Conservation (phyloP, 2,797 vertebrate genomes). For the Acrossocheilus wenchowensis region DNA sequence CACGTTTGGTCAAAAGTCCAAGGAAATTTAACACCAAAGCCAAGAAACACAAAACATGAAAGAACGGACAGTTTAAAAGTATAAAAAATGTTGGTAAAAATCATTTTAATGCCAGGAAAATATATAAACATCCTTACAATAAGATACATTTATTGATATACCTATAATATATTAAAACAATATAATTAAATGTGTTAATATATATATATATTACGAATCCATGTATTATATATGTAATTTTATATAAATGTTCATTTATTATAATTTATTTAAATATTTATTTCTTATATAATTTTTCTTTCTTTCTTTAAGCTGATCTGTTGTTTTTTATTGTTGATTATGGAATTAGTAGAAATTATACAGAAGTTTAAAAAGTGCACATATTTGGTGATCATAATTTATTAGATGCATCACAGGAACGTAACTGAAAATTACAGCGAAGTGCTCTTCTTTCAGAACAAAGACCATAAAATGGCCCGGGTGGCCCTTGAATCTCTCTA, state of each 20-base stretch:
- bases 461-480: slow-evolving; percentile 98
- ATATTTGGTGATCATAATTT: slow-evolving; percentile 7
- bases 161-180: too few relatives aligned
- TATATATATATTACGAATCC: too few relatives aligned
- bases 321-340: not conserved
- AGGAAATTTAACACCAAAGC: not conserved
- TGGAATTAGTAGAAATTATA: not conserved
- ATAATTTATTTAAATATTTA: too few relatives aligned
- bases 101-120: not conserved
- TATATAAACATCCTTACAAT: not conserved
- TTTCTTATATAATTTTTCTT: too few relatives aligned
- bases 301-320: too few relatives aligned
- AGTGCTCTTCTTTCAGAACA: slow-evolving; percentile 82
- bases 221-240: too few relatives aligned
- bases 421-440: not conserved
- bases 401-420: not conserved
- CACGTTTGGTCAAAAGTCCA: slow-evolving; percentile 5
- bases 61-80: not conserved
- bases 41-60: not conserved
- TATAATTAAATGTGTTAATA: too few relatives aligned
- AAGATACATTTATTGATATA: not conserved
- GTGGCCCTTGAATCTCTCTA: slow-evolving; percentile 98
- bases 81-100: not conserved
- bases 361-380: not conserved
- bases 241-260: too few relatives aligned